phyloP scores from a whole-genome alignment of 1,140 invertebrate genomes.

The Bombus superbus region DNA sequence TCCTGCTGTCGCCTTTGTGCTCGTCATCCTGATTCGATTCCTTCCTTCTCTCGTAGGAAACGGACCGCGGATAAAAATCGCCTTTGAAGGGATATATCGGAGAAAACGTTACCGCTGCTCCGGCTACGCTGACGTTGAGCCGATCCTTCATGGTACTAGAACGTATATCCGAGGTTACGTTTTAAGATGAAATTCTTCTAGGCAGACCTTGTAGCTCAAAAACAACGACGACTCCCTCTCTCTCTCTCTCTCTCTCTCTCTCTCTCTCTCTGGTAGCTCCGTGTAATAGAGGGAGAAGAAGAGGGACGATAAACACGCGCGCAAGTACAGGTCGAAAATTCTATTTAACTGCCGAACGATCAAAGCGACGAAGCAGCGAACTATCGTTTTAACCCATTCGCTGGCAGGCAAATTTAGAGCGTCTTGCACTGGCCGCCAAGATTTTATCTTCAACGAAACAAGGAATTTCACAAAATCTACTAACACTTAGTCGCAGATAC shows the following conservation, averaged over 20 bases:
- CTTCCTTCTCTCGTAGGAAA: constrained; percentile 62
- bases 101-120: constrained; percentile 53
- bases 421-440: too few relatives aligned
- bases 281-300: too few relatives aligned
- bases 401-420: too few relatives aligned
- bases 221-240: neutral
- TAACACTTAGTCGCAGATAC: too few relatives aligned
- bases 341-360: neutral
- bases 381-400: neutral
- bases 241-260: too few relatives aligned
- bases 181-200: constrained; percentile 34
- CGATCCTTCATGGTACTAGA: constrained; percentile 48
- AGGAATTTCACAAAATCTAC: too few relatives aligned
- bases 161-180: constrained; percentile 37
- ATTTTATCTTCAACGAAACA: too few relatives aligned
- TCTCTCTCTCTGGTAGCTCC: neutral
- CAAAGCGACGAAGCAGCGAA: neutral
- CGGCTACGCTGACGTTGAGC: constrained; percentile 52
- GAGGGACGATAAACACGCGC: neutral
- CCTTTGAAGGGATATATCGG: constrained; percentile 64
- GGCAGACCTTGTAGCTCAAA: neutral
- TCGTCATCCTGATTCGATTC: constrained; percentile 70
- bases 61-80: constrained; percentile 69
- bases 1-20: constrained; percentile 65
- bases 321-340: constrained; percentile 7